Evolutionary conservation across 2,797 vertebrate genomes (phyloP), one percentile per base, ranked within the genome.

Genomic region (Micromesistius poutassou): DNA sequence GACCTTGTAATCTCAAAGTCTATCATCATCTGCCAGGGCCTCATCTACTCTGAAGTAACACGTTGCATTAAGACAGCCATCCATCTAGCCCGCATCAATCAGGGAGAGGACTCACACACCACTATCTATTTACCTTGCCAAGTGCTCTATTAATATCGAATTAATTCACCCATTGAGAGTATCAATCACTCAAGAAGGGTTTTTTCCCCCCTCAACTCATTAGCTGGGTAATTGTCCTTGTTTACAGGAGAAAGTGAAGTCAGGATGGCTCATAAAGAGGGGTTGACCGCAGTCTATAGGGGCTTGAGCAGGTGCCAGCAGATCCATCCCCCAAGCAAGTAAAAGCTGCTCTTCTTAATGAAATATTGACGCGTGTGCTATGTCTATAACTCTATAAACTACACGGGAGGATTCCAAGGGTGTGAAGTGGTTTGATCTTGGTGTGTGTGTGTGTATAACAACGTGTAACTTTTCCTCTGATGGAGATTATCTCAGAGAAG

Each of bases 191-290:
- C 91, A 86, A 79, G 81, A 80, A 83, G 82, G 46, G 83, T 88
- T 88, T 86, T 84, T 80, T 74, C 88, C 85, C 76, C 87, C 76
- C 87, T 90, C 88, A 91, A 91, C 90, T 94, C 87, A 94, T 94
- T 94, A 94, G 88, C 90, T 86, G 79, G 81, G 88, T 93, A 94
- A 94, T 94, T 94, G 92, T 92, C 93, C 93, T 95, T 94, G 94
- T 95, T 95, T 95, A 94, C 88, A 77, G 72, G 87, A 83, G 88
- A 92, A 92, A 91, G 90, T 91, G 91, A 89, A 87, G 89, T 82
- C 77, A 81, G 79, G 83, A 79, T 74, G 81, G 73, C 82, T 90
- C 40, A 76, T 82, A 87, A 82, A 88, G 80, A 80, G 33, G 78
- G 87, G 88, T 84, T 80, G 50, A 22, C 68, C 80, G 75, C 82